Conservation (phyloP, 2,113 vertebrate genomes). For the Lontra canadensis region DNA sequence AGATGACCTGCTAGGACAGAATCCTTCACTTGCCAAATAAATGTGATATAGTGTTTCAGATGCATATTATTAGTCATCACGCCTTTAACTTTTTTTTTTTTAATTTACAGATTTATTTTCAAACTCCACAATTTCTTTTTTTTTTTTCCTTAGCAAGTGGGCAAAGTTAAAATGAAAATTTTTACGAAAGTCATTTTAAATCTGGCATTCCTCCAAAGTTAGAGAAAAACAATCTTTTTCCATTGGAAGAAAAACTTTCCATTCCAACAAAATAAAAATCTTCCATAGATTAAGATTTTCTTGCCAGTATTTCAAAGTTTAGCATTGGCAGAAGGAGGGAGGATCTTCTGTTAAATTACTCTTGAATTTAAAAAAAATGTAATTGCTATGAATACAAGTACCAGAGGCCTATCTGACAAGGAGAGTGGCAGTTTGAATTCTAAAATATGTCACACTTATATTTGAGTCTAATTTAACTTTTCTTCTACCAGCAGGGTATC, state of each 20-base stretch:
- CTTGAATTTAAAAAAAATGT: background rate
- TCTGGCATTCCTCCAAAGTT: background rate
- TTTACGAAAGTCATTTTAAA: slow-evolving; percentile 18
- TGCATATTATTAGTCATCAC: background rate
- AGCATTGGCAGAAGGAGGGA: background rate
- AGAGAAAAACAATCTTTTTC: background rate
- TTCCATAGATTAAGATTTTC: background rate
- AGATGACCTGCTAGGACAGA: background rate
- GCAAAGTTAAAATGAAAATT: background rate
- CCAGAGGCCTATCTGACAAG: slow-evolving; percentile 8
- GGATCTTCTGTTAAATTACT: background rate
- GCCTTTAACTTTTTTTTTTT: background rate
- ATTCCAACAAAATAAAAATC: background rate
- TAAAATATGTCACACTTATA: slow-evolving; percentile 56
- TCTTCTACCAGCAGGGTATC: slow-evolving; percentile 30
- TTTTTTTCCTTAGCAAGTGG: background rate
- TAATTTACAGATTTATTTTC: background rate
- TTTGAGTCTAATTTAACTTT: slow-evolving; percentile 67
- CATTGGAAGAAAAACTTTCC: background rate
- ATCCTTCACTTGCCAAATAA: background rate
- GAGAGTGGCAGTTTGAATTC: slow-evolving; percentile 32
- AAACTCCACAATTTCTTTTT: background rate
- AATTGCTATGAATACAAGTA: slow-evolving; percentile 16
- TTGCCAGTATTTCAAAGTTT: background rate
- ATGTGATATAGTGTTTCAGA: background rate